These are phyloP conservation scores for Thryonomys swinderianus DNA, from an alignment of 2,113 vertebrate species.

Conservation along the genomic window DNA sequence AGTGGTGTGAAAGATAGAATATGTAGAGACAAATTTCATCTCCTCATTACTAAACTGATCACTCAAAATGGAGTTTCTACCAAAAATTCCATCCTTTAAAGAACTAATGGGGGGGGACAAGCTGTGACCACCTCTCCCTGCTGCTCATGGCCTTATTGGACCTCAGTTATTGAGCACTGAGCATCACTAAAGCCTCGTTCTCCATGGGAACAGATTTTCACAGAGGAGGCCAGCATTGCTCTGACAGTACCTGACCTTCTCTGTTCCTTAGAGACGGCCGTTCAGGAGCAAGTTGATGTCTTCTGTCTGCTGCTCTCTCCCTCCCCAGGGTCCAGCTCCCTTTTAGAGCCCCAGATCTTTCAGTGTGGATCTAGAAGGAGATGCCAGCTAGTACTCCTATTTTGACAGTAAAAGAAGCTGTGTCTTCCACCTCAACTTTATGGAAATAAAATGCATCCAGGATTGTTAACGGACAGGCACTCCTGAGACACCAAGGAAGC, in stretches of 20 bases:
- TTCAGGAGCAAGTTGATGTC: background rate
- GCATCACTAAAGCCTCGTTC: background rate
- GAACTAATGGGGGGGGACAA: background rate
- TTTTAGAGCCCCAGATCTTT: background rate
- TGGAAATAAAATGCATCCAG: background rate
- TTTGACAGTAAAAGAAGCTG: background rate
- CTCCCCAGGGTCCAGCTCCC: background rate
- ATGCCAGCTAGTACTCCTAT: background rate
- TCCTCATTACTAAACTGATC: background rate
- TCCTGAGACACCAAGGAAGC: background rate
- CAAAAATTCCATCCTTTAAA: background rate
- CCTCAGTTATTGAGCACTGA: background rate
- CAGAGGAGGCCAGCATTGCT: background rate
- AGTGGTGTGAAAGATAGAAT: no score
- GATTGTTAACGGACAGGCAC: background rate
- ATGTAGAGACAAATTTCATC: background rate
- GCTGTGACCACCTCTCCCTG: background rate
- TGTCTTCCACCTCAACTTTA: background rate
- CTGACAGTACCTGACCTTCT: background rate
- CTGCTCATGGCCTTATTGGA: background rate
- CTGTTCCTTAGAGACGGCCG: no score
- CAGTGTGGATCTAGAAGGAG: background rate
- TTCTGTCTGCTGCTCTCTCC: background rate
- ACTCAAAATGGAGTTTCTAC: background rate
- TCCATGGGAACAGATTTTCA: background rate